phyloP scores from a whole-genome alignment of 1,140 invertebrate genomes.

The Potamilus streckersoni region DNA sequence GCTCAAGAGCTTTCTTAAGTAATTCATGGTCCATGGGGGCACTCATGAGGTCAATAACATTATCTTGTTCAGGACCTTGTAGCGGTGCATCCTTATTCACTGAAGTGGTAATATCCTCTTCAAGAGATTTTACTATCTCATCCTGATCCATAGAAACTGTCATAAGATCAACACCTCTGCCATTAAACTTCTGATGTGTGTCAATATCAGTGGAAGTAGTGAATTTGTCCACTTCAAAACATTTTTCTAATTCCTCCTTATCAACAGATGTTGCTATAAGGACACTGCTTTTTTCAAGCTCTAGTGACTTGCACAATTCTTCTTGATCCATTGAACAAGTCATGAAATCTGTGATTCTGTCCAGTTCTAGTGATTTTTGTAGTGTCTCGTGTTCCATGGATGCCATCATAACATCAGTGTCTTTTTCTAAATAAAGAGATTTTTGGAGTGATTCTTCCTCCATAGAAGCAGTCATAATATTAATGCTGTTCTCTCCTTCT shows the following conservation, averaged over 20 bases:
- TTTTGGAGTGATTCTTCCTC: slow-evolving; percentile 8
- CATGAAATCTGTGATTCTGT: slow-evolving; percentile 10
- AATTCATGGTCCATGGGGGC: slow-evolving; percentile 27
- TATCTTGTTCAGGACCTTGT: too few relatives aligned
- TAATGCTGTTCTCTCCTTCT: background rate
- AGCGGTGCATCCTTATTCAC: slow-evolving; percentile 20
- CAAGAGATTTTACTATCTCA: slow-evolving; percentile 13
- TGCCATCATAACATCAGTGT: slow-evolving; percentile 12
- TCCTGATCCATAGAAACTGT: slow-evolving; percentile 22
- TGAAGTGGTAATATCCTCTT: slow-evolving; percentile 27
- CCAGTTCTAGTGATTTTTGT: slow-evolving; percentile 13
- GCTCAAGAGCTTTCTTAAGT: slow-evolving; percentile 11
- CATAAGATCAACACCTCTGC: slow-evolving; percentile 4
- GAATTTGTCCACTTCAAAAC: slow-evolving; percentile 22
- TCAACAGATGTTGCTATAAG: slow-evolving; percentile 27
- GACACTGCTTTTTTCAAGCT: slow-evolving; percentile 8
- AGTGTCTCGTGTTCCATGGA: slow-evolving; percentile 29
- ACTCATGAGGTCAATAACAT: background rate
- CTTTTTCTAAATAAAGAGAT: background rate
- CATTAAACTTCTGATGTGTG: too few relatives aligned
- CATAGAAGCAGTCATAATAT: slow-evolving; percentile 22
- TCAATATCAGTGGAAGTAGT: background rate
- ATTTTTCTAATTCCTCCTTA: slow-evolving; percentile 31
- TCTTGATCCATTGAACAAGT: slow-evolving; percentile 29
- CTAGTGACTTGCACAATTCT: slow-evolving; percentile 19